Evolutionary conservation across 2,888 invertebrate species (phyloP).

Genomic region (Drosophila macrospina): DNA sequence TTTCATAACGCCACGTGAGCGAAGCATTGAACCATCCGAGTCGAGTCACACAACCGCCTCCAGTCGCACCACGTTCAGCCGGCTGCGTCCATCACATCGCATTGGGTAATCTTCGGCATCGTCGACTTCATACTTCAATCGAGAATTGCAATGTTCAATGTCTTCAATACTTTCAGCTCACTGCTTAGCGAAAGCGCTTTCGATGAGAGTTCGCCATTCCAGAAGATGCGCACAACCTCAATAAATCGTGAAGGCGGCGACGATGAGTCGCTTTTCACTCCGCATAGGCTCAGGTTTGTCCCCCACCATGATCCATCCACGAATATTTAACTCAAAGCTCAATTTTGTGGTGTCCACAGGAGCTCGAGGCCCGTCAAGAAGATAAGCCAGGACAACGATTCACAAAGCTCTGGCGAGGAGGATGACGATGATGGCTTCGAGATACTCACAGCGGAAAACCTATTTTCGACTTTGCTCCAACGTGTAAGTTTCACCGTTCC

Average conservation of each 20-base stretch:
- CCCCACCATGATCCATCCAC: neutral
- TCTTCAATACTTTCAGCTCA: conserved; percentile 85
- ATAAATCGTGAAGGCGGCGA: conserved; percentile 88
- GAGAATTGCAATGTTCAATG: conserved; percentile 7
- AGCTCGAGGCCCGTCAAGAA: conserved; percentile 90
- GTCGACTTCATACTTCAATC: neutral
- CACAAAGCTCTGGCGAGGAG: conserved; percentile 94
- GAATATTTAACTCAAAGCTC: conserved; percentile 11
- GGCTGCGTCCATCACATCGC: conserved; percentile 87
- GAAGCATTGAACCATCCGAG: conserved; percentile 91
- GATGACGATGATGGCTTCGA: conserved; percentile 93
- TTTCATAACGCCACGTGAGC: conserved; percentile 88
- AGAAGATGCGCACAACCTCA: conserved; percentile 87
- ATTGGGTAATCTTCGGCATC: conserved; percentile 87
- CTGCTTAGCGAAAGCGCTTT: conserved; percentile 90
- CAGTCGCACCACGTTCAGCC: conserved; percentile 86
- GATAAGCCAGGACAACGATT: conserved; percentile 88
- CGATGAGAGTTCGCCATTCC: conserved; percentile 89
- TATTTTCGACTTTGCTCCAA: conserved; percentile 94
- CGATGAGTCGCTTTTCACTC: conserved; percentile 87
- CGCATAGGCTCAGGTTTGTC: conserved; percentile 89
- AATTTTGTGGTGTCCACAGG: conserved; percentile 80
- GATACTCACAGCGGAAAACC: conserved; percentile 94
- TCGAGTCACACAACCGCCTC: conserved; percentile 87
- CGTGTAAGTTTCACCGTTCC: conserved; percentile 87